These are phyloP conservation scores for Rousettus madagascariensis DNA, from an alignment of 2,797 vertebrate species.

Conservation along the genomic window DNA sequence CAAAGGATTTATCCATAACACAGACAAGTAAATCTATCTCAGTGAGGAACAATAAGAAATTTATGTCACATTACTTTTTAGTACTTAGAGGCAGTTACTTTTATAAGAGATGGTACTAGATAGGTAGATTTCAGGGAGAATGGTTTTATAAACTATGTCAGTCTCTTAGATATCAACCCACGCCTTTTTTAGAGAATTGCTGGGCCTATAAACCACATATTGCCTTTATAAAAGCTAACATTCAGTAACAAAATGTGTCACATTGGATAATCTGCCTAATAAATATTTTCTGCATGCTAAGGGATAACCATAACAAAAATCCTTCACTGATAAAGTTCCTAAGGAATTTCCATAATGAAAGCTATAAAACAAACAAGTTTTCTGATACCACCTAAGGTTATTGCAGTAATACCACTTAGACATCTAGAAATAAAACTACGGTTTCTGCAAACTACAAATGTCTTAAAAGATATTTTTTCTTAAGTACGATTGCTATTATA, in stretches of 20 bases:
- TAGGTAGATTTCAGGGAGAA: not conserved
- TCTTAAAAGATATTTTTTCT: constrained; percentile 25
- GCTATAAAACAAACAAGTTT: not conserved
- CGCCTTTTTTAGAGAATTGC: not conserved
- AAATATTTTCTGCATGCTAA: not conserved
- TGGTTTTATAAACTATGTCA: not conserved
- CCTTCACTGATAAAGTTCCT: not conserved
- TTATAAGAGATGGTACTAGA: not conserved
- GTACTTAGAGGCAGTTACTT: constrained; percentile 14
- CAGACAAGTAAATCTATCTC: not conserved
- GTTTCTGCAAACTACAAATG: not conserved
- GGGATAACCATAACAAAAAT: constrained; percentile 34
- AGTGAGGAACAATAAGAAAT: not conserved
- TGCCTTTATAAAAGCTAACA: constrained; percentile 53
- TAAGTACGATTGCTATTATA: not conserved
- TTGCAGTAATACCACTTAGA: not conserved
- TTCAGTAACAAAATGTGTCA: constrained; percentile 13
- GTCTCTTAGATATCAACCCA: constrained; percentile 45
- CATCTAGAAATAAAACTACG: constrained; percentile 1
- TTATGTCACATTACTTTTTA: constrained; percentile 7
- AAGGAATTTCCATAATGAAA: not conserved
- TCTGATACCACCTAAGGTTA: not conserved
- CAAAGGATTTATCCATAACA: constrained; percentile 26
- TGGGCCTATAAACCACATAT: not conserved
- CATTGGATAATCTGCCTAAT: not conserved